Evolutionary conservation across 2,113 vertebrate species (phyloP), one percentile per base, ranked within the genome.

Genomic region (Carassius carassius): DNA sequence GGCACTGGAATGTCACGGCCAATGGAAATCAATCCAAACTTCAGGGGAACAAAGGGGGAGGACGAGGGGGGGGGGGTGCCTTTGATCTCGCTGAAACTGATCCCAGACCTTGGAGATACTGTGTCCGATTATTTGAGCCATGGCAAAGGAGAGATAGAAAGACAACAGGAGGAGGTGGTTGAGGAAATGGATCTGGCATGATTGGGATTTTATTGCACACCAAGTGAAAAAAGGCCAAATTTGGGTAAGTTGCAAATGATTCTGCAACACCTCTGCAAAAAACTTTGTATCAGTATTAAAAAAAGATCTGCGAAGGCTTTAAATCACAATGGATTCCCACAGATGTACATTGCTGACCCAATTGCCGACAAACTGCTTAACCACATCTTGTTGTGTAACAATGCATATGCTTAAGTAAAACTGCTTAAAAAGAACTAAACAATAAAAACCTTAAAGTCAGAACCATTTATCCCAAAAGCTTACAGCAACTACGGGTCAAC

Each of bases 11-110:
- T 94, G 93, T 93, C 94, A 93, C 90, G 92, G 92, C 91, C 91
- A 94, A 92, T 94, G 92, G 92, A 94, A 94, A 94, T 94, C 92
- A 92, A 94, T 94, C 94, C 91, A 93, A 94, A 94, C 93, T 92
- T 92, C 84, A 90, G 85, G 88, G 85, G 91, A 91, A 92, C 92
- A 93, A 92, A 91, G 91, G 60, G 54, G 44, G 90, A 44, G 92
- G 91, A 19, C 0, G 49, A 37, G 44, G 32, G 25, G 19, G 7
- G 10, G 41, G 32, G 23, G 92, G 86, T 86, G 91, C 91, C 94
- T 95, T 94, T 95, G 94, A 95, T 95, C 91, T 94, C 7, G 10
- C 88, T 93, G 93, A 94, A 95, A 94, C 92, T 83, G 93, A 94
- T 94, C 93, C 91, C 92, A 93, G 92, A 92, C 93, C 93, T 84